A percentile compares a stretch with the other conserved stretches of the same genome.
These are phyloP conservation scores for Muricea muricata DNA, from an alignment of 92 coral and sea anemone species.

Conservation along the genomic window DNA sequence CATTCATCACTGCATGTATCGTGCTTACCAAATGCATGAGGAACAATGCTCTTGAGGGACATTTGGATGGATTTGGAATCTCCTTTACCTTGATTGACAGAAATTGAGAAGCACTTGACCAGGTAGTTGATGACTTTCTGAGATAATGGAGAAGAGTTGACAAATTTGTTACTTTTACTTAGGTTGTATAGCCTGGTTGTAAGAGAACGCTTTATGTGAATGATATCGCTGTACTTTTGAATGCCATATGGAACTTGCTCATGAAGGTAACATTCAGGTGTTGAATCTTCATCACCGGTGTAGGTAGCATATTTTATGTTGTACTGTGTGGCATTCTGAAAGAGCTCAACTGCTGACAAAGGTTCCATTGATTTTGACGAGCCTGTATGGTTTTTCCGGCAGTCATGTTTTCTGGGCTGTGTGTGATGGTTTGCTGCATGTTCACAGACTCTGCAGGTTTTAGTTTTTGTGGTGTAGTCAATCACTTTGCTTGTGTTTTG, in stretches of 20 bases:
- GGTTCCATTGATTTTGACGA: too few relatives aligned
- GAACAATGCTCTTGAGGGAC: slow-evolving; percentile 43
- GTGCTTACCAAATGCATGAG: slow-evolving; percentile 54
- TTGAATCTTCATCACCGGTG: slow-evolving; percentile 56
- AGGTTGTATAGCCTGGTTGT: too few relatives aligned
- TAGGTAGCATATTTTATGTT: slow-evolving; percentile 27
- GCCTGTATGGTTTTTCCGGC: slow-evolving; percentile 54
- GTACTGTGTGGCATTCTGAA: slow-evolving; percentile 28
- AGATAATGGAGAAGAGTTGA: too few relatives aligned
- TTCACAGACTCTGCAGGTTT: slow-evolving; percentile 50
- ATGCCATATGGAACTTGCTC: slow-evolving; percentile 49
- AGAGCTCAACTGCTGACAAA: too few relatives aligned
- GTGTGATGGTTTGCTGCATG: slow-evolving; percentile 29
- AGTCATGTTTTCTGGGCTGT: slow-evolving; percentile 38
- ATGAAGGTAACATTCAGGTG: slow-evolving; percentile 36
- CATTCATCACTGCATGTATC: not conserved
- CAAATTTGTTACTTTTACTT: too few relatives aligned
- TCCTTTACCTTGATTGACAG: slow-evolving; percentile 32
- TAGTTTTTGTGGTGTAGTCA: too few relatives aligned
- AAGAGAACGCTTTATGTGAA: too few relatives aligned
- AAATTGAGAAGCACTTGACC: too few relatives aligned
- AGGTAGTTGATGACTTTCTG: too few relatives aligned
- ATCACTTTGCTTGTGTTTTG: too few relatives aligned
- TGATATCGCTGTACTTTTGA: slow-evolving; percentile 44
- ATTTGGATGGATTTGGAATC: not conserved